Percentiles rank a stretch among this genome's conserved stretches.
phyloP scores from a whole-genome alignment of 2,797 vertebrate species.

The Lacerta agilis region DNA sequence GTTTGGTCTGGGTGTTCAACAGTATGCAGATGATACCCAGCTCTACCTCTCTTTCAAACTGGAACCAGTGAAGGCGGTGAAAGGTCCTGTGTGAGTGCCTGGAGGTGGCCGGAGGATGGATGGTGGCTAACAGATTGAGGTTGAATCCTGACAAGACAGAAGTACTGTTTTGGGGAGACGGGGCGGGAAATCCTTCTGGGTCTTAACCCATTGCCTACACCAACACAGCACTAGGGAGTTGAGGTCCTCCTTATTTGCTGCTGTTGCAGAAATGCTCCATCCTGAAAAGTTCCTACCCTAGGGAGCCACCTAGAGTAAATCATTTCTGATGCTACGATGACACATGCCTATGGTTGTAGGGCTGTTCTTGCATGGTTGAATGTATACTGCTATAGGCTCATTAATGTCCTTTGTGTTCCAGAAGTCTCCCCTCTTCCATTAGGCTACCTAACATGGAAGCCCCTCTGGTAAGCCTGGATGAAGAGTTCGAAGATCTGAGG shows the following conservation, averaged over 20 bases:
- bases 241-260: background rate
- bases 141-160: too few relatives aligned
- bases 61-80: too few relatives aligned
- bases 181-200: background rate
- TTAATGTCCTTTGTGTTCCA: slow-evolving; percentile 42
- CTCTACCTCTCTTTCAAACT: too few relatives aligned
- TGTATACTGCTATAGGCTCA: background rate
- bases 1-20: too few relatives aligned
- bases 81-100: too few relatives aligned
- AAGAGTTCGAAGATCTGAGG: slow-evolving; percentile 93
- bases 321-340: background rate
- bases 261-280: background rate
- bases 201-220: background rate
- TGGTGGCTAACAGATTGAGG: too few relatives aligned
- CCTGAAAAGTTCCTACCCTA: background rate
- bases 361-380: background rate
- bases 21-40: too few relatives aligned
- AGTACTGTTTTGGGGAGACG: too few relatives aligned
- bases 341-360: background rate
- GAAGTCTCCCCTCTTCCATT: slow-evolving; percentile 13
- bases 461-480: slow-evolving; percentile 91
- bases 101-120: too few relatives aligned
- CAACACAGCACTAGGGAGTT: background rate
- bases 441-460: slow-evolving; percentile 84
- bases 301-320: background rate